phyloP scores from a whole-genome alignment of 2,797 vertebrate species.

The Dendrocincla fuliginosa region DNA sequence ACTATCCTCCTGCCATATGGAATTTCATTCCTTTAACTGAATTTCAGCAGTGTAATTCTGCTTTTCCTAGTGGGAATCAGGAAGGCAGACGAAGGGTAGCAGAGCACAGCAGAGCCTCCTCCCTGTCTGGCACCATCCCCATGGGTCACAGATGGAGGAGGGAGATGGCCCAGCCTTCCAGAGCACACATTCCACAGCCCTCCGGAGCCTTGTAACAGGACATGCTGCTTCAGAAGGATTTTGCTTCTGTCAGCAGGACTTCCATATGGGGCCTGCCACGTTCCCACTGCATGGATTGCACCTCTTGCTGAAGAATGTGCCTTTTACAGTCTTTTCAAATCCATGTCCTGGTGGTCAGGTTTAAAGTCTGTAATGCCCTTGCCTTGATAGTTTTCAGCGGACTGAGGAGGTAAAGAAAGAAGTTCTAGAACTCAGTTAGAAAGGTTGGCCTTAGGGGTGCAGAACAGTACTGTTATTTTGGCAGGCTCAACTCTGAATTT shows the following conservation, averaged over 20 bases:
- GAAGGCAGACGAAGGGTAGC: slow-evolving; percentile 51
- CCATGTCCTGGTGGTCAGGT: background rate
- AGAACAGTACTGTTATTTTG: background rate
- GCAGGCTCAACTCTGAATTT: background rate
- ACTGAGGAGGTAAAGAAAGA: background rate
- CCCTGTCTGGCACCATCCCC: slow-evolving; percentile 45
- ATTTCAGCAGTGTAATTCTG: slow-evolving; percentile 3
- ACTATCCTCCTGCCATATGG: background rate
- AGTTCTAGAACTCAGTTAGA: background rate
- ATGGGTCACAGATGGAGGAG: background rate
- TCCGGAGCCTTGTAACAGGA: background rate
- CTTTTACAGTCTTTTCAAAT: background rate
- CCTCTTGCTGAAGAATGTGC: background rate
- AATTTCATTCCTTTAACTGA: slow-evolving; percentile 23
- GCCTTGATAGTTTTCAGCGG: background rate
- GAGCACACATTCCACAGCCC: background rate
- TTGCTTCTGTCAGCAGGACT: background rate
- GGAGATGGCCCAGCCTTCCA: background rate
- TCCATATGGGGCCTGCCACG: background rate
- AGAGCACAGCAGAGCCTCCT: slow-evolving; percentile 28
- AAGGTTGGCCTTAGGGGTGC: background rate
- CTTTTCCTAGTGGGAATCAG: slow-evolving; percentile 36
- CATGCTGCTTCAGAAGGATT: background rate
- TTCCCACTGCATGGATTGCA: background rate
- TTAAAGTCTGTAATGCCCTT: background rate